Conservation (phyloP, 2,888 invertebrate species). For the Pseudococcus viburni region DNA sequence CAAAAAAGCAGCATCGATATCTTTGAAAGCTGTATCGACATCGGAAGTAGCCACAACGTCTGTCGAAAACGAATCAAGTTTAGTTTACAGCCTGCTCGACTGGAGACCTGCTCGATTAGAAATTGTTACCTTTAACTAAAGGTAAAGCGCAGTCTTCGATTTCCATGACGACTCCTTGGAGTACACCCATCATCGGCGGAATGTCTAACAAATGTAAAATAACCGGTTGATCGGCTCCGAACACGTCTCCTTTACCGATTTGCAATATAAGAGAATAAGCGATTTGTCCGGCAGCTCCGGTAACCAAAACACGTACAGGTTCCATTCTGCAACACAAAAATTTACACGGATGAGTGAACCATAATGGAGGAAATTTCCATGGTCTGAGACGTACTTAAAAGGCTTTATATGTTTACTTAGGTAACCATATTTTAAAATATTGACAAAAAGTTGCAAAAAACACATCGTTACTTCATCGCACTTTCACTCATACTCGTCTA, state of each 20-base stretch:
- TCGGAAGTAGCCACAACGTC: slow-evolving; percentile 89
- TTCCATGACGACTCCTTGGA: slow-evolving; percentile 99
- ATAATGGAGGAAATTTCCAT: not conserved
- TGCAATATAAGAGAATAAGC: slow-evolving; percentile 96
- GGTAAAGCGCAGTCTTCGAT: slow-evolving; percentile 95
- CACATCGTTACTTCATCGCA: not conserved
- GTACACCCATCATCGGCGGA: slow-evolving; percentile 93
- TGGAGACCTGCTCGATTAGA: no score
- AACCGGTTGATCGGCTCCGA: slow-evolving; percentile 89
- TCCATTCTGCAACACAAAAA: slow-evolving; percentile 72
- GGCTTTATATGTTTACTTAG: not conserved
- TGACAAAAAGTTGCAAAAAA: not conserved
- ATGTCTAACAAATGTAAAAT: slow-evolving; percentile 94
- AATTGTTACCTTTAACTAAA: slow-evolving; percentile 78
- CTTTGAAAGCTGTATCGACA: slow-evolving; percentile 93
- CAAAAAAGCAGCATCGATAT: slow-evolving; percentile 95
- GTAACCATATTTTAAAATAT: not conserved
- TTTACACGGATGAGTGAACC: not conserved
- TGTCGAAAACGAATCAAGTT: slow-evolving; percentile 69
- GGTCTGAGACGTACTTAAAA: not conserved
- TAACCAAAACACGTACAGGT: slow-evolving; percentile 94
- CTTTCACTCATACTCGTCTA: not conserved
- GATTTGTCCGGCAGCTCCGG: slow-evolving; percentile 99
- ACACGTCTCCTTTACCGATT: slow-evolving; percentile 95
- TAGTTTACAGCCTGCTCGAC: no score